Evolutionary conservation across 2,797 vertebrate species (phyloP).

Genomic region (Geotrypetes seraphini): DNA sequence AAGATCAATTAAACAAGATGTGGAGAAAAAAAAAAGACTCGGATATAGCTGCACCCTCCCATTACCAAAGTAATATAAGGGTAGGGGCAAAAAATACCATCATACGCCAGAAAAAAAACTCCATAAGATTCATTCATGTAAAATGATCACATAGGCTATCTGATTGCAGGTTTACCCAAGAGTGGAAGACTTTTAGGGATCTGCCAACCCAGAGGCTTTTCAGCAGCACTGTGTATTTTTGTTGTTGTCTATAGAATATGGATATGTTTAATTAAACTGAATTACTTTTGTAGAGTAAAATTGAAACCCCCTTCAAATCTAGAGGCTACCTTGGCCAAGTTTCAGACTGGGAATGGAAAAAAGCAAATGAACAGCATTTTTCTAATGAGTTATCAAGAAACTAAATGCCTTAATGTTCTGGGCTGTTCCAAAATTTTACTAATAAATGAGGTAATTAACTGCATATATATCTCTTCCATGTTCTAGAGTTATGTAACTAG

Average conservation of each 20-base stretch:
- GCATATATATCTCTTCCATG: no score
- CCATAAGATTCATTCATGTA: slow-evolving; percentile 26
- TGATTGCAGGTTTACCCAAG: slow-evolving; percentile 6
- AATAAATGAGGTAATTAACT: no score
- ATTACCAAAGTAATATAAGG: no score
- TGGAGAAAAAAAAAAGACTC: no score
- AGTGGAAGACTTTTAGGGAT: slow-evolving; percentile 32
- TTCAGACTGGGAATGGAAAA: slow-evolving; percentile 4
- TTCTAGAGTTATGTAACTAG: no score
- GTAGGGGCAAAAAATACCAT: no score
- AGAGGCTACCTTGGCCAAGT: slow-evolving; percentile 15
- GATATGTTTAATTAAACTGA: slow-evolving; percentile 48
- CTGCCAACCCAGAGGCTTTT: slow-evolving; percentile 32
- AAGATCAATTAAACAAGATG: no score
- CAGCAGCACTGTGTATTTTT: slow-evolving; percentile 24
- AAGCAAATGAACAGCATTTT: neutral
- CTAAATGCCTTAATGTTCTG: no score
- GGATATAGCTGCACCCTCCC: no score
- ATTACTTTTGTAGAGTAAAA: slow-evolving; percentile 39
- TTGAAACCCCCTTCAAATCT: slow-evolving; percentile 18
- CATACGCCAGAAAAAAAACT: no score
- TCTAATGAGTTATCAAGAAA: no score
- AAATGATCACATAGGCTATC: slow-evolving; percentile 31
- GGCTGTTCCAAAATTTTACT: no score
- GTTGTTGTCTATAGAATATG: slow-evolving; percentile 36